phyloP scores from a whole-genome alignment of 1,140 invertebrate species.

The Lycorma delicatula region DNA sequence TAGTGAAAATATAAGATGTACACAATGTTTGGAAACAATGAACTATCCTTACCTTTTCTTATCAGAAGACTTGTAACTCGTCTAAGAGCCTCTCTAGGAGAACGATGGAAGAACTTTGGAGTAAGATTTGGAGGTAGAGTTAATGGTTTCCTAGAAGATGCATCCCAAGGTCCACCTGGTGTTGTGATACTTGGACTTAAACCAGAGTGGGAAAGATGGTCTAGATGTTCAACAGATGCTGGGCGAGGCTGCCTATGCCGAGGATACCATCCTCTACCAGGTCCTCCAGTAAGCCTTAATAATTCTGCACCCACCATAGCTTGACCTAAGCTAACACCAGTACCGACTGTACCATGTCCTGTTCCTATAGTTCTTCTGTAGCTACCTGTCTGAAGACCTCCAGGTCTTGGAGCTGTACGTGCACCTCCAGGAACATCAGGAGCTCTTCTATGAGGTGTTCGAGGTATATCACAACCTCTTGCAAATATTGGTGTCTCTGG shows the following conservation, averaged over 20 bases:
- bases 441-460: constrained; percentile 30
- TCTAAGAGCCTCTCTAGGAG: constrained; percentile 69
- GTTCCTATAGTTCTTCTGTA: constrained; percentile 11
- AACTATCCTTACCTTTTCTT: constrained; percentile 56
- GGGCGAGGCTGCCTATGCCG: constrained; percentile 58
- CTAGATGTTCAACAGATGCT: constrained; percentile 73
- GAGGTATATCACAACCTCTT: constrained; percentile 43
- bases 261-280: constrained; percentile 75
- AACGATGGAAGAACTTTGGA: constrained; percentile 76
- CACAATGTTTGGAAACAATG: too few relatives aligned
- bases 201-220: constrained; percentile 46
- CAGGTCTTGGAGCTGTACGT: constrained; percentile 9
- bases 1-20: too few relatives aligned
- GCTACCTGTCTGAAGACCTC: constrained; percentile 13
- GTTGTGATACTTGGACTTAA: constrained; percentile 40
- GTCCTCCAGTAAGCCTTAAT: constrained; percentile 62
- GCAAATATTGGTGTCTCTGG: constrained; percentile 77
- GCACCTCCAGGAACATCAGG: constrained; percentile 23
- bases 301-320: constrained; percentile 65
- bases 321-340: constrained; percentile 36
- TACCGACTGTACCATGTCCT: constrained; percentile 17
- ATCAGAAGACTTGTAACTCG: constrained; percentile 80
- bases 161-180: constrained; percentile 44
- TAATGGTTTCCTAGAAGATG: constrained; percentile 55
- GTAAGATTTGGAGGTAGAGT: constrained; percentile 76